phyloP scores from a whole-genome alignment of 2,113 vertebrate genomes.

The Dunckerocampus dactyliophorus region DNA sequence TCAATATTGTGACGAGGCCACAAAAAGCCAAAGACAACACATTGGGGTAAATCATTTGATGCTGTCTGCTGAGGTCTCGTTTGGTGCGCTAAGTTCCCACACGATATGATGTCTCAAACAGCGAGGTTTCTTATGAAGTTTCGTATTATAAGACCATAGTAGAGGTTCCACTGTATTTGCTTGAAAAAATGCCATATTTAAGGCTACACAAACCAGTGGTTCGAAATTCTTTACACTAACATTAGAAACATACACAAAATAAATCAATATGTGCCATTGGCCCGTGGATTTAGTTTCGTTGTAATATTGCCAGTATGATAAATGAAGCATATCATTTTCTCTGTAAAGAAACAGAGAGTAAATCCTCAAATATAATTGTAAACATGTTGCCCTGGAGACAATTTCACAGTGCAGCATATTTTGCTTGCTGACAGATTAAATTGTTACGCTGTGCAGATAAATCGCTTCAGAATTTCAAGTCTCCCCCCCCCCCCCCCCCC shows the following conservation, averaged over 20 bases:
- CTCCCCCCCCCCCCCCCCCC: not conserved
- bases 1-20: too few relatives aligned
- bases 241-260: not conserved
- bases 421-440: slow-evolving; percentile 8
- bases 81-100: too few relatives aligned
- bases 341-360: slow-evolving; percentile 1
- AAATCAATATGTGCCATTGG: not conserved
- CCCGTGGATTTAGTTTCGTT: slow-evolving; percentile 7
- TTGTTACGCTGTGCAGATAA: slow-evolving; percentile 13
- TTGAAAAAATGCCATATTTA: too few relatives aligned
- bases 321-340: not conserved
- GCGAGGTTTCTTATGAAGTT: too few relatives aligned
- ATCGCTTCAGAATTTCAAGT: slow-evolving; percentile 5
- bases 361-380: slow-evolving; percentile 13
- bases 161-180: too few relatives aligned
- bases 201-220: too few relatives aligned
- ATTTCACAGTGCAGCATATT: not conserved
- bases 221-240: not conserved
- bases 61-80: too few relatives aligned
- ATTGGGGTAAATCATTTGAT: too few relatives aligned
- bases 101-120: too few relatives aligned
- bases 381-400: slow-evolving; percentile 19
- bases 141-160: too few relatives aligned
- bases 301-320: not conserved
- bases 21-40: too few relatives aligned